Evolutionary conservation across 2,113 vertebrate genomes (phyloP), one percentile per base, ranked within the genome.

Genomic region (Rhinichthys klamathensis): DNA sequence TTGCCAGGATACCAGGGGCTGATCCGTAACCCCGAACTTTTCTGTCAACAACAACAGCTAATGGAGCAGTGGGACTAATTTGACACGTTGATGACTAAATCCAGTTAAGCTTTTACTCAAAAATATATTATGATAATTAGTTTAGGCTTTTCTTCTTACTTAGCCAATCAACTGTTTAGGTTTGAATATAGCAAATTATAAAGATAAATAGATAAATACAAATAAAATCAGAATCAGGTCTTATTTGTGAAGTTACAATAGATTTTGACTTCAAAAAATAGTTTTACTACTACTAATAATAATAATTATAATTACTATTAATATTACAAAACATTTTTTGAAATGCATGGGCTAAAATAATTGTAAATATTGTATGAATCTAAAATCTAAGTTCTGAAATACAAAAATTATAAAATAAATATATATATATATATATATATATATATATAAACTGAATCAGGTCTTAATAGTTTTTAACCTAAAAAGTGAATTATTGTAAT

Each of bases 1-100:
- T 88, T 88, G 79, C 87, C 84, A 54, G 80, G 84, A 88, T 72
- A 88, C 87, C 51, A 21, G 72, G 63, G 78, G 83, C 32, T 15
- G 60, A 87, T 78, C 27, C n/a, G n/a, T 77, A 79, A 63, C 25
- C 83, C n/a, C 35, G 79, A 85, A 77, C n/a, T 60, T 82, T 58
- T 4, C 38, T 54, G 38, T 77, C 25, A 75, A 75, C 54, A 80
- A 1, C 35, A 21, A 72, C 32, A 44, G 73, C 41, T 9, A 18
- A 44, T 27, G 58, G 25, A 70, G 12, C 69, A 9, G 46, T 54
- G 51, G 15, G 77, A 60, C 44, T 44, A 4, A 78, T 60, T 23
- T 60, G 56, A 41, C 23, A 35, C 2, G 23, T 18, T 21, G 65
- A 15, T 35, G 5, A 35, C 8, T 58, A 25, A 38, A 79, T 38